Base-by-base conservation (phyloP, 2,797 vertebrate genomes). In the Malurus leucopterus region DNA sequence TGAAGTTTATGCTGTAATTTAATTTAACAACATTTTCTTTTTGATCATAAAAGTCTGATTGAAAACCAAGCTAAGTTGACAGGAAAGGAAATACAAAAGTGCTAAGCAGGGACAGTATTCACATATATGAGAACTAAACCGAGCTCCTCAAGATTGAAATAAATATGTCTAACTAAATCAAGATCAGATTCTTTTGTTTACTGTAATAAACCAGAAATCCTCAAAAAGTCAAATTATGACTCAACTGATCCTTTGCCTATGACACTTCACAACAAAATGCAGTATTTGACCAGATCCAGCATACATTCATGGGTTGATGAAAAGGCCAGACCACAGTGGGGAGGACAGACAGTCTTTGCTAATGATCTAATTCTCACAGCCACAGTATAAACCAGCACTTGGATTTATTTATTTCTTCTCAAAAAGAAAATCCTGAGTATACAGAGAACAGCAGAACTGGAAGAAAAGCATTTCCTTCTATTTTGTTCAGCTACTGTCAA, bases 381-480 rank as follows among this genome's bases (percentile, higher is more conserved):
- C 88, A 78, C 50, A 68, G 21, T 54, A 76, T 51, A 87, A 90
- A 21, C 63, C 88, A 92, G 69, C 43, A 87, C 29, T 41, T 49
- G 63, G 46, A 87, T 92, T 94, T 93, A 82, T 94, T 94, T 90
- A 83, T 92, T 93, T 94, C 59, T 86, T 90, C 57, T 85, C 71
- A 79, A 89, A 93, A 81, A 22, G 40, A 79, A 94, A 89, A 84
- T 79, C 90, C 86, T 95, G 90, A 94, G 76, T 75, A 84, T 65
- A 93, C 82, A 94, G 64, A 94, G 46, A 93, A 95, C 61, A 85
- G 57, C 59, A 85, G 73, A 93, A 91, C 76, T 61, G 32, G 55
- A 93, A 87, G 70, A 90, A 89, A 93, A 76, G 13, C 46, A 90
- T 75, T 81, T 58, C 40, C 36, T 81, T 87, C 81, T 75, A 2